These are phyloP conservation scores for Arrhopalites spinosus DNA, from an alignment of 2,888 invertebrate genomes.

Conservation along the genomic window DNA sequence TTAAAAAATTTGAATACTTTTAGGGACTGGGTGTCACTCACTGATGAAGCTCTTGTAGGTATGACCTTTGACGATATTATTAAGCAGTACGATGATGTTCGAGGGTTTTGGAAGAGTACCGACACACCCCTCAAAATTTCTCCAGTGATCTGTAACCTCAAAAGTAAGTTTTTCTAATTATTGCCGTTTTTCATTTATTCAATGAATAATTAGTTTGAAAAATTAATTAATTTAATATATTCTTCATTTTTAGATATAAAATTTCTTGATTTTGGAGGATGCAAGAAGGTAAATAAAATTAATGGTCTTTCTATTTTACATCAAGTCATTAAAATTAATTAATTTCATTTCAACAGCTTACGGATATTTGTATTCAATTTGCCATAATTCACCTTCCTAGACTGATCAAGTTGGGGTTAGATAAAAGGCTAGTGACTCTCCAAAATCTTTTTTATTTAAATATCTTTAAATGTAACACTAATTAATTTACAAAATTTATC, in stretches of 20 bases:
- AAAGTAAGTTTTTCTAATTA: slow-evolving; percentile 15
- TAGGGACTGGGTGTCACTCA: slow-evolving; percentile 46
- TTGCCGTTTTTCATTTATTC: background rate
- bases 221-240: background rate
- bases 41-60: slow-evolving; percentile 49
- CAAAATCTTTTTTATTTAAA: background rate
- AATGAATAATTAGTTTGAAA: background rate
- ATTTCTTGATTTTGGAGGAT: slow-evolving; percentile 46
- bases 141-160: slow-evolving; percentile 19
- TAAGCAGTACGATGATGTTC: slow-evolving; percentile 22
- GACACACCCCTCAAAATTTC: slow-evolving; percentile 18
- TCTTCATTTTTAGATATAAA: slow-evolving; percentile 37
- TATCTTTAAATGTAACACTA: background rate
- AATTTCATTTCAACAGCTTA: slow-evolving; percentile 14
- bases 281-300: slow-evolving; percentile 6
- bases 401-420: slow-evolving; percentile 43
- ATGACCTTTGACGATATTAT: slow-evolving; percentile 36
- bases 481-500: background rate
- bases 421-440: slow-evolving; percentile 4
- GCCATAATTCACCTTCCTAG: slow-evolving; percentile 40
- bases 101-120: slow-evolving; percentile 8
- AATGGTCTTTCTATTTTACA: too few species aligned
- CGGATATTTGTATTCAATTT: slow-evolving; percentile 46
- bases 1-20: too few species aligned
- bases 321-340: too few species aligned